Conservation (phyloP, 2,797 vertebrate species). For the Gymnoscopelus braueri region DNA sequence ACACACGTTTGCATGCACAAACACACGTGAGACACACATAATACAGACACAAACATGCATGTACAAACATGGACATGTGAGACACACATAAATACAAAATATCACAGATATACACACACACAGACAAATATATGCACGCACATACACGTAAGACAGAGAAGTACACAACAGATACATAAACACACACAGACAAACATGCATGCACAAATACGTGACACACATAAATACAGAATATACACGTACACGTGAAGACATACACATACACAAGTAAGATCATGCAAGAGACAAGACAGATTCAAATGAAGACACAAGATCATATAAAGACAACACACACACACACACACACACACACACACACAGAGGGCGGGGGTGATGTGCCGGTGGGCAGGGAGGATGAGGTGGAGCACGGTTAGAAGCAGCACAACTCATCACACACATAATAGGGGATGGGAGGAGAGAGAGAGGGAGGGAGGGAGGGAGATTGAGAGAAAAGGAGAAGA, state of each 20-base stretch:
- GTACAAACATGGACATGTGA: not conserved
- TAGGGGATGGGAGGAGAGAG: not conserved
- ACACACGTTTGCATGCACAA: constrained; percentile 2
- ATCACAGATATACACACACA: not conserved
- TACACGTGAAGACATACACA: constrained; percentile 7
- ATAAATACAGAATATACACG: not conserved
- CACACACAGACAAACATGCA: constrained; percentile 14
- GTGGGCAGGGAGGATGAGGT: constrained; percentile 61
- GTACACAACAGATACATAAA: constrained; percentile 17
- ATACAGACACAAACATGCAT: not conserved
- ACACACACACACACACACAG: constrained; percentile 33
- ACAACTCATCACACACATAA: constrained; percentile 61
- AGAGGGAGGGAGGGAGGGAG: not conserved
- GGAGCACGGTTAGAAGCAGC: constrained; percentile 76
- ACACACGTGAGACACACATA: not conserved
- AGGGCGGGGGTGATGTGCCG: constrained; percentile 65
- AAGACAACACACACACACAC: constrained; percentile 21
- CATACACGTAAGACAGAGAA: not conserved
- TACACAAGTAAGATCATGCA: constrained; percentile 7
- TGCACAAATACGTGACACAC: constrained; percentile 1
- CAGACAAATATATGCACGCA: not conserved
- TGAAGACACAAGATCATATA: too few species aligned
- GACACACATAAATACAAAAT: not conserved
- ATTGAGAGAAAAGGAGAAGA: constrained; percentile 31
- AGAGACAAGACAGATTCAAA: too few species aligned